Evolutionary conservation across 2,888 invertebrate species (phyloP).

Genomic region (Matsumyia berberina): DNA sequence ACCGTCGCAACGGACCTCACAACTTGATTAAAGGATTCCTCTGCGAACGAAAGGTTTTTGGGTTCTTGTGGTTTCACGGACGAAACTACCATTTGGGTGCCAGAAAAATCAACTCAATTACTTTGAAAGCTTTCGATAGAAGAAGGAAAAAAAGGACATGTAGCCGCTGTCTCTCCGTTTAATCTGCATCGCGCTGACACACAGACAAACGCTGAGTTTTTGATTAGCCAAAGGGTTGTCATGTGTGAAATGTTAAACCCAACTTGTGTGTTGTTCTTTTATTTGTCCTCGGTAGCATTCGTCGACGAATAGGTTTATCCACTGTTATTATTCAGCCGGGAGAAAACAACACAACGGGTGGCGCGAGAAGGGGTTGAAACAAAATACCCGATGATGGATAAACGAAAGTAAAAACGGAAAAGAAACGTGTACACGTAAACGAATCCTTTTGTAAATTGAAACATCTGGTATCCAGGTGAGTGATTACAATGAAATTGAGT

Average conservation of each 20-base stretch:
- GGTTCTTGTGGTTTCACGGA: constrained; percentile 42
- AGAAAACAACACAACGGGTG: constrained; percentile 9
- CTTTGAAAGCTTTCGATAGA: constrained; percentile 51
- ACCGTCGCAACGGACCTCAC: not conserved
- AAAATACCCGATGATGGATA: constrained; percentile 48
- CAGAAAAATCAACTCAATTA: constrained; percentile 59
- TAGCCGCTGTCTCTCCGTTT: not conserved
- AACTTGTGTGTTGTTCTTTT: constrained; percentile 26
- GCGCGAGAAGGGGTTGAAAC: constrained; percentile 4
- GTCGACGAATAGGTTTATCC: constrained; percentile 42
- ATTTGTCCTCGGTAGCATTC: not conserved
- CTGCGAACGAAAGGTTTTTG: constrained; percentile 1
- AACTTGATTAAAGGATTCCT: constrained; percentile 5
- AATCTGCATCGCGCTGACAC: constrained; percentile 21
- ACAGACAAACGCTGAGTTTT: constrained; percentile 21
- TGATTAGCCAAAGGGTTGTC: constrained; percentile 68
- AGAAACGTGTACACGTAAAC: constrained; percentile 62
- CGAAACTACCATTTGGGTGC: constrained; percentile 19
- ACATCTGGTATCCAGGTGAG: constrained; percentile 76
- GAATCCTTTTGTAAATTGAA: constrained; percentile 76
- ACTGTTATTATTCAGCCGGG: constrained; percentile 39
- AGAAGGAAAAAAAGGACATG: not conserved
- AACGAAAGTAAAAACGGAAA: constrained; percentile 42
- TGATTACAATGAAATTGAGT: constrained; percentile 76
- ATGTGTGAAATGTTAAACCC: constrained; percentile 69